These are phyloP conservation scores for Anthophora plumipes DNA, from an alignment of 2,888 invertebrate species.

Conservation along the genomic window DNA sequence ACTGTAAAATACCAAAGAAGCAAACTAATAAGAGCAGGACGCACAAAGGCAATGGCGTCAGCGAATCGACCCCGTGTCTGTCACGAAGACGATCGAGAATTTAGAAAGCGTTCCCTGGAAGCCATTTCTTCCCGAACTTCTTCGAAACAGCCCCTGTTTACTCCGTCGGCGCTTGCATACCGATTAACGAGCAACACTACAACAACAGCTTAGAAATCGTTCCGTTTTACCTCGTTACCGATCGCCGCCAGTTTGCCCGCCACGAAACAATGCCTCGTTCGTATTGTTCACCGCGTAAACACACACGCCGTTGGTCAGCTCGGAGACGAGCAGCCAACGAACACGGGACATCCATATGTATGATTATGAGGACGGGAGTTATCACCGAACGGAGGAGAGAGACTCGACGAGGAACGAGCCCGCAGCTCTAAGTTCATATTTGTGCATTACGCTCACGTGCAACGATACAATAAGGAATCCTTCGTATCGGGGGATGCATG, in stretches of 20 bases:
- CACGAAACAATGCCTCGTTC: constrained; percentile 34
- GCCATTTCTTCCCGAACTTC: constrained; percentile 30
- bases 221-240: constrained; percentile 47
- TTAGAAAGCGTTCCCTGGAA: constrained; percentile 55
- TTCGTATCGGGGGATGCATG: constrained; percentile 84
- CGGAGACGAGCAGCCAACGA: constrained; percentile 63
- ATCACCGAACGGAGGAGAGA: constrained; percentile 70
- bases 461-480: constrained; percentile 85
- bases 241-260: constrained; percentile 30
- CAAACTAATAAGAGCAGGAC: neutral
- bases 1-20: no score
- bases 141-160: constrained; percentile 43
- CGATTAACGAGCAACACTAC: constrained; percentile 37
- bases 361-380: constrained; percentile 82
- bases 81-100: constrained; percentile 36
- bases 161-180: constrained; percentile 35
- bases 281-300: constrained; percentile 60
- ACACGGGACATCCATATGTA: constrained; percentile 80
- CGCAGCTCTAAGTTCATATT: constrained; percentile 80
- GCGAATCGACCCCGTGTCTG: constrained; percentile 25
- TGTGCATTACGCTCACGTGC: constrained; percentile 84
- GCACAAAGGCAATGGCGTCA: neutral
- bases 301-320: constrained; percentile 26
- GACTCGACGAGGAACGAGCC: constrained; percentile 69
- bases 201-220: constrained; percentile 61